Base-by-base conservation (phyloP, 2,888 invertebrate species). In the Eupithecia dodoneata region DNA sequence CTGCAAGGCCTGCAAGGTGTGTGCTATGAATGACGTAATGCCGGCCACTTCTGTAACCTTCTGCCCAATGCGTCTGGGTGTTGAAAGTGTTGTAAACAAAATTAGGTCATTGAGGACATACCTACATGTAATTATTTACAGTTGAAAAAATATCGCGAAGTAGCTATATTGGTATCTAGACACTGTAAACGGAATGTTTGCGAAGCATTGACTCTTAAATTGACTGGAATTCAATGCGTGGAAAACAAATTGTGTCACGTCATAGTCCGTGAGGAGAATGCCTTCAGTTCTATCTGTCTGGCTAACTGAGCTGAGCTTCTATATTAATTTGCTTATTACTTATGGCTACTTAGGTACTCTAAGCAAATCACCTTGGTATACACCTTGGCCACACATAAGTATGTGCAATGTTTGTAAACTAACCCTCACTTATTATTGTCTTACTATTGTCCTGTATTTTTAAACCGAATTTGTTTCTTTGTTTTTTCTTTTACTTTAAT, bases 81-180 rank as follows among this genome's bases (percentile, higher is more conserved):
- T 30, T 30, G 30, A 30, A 0, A 3, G 55, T 55, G n/a, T 55
- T 7, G 7, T 55, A 9, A n/a, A 55, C 59, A 55, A 72, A 67
- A 74, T 52, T 18, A 69, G 67, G 71, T 73, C 49, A 71, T 73
- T 67, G 67, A 73, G 66, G 41, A 70, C 59, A 15, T 75, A 52
- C 44, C 44, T 44, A 44, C 7, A 44, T 18, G 42, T 76, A 73
- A 18, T 47, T 70, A 47, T 30, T 13, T 30, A 41, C 13, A 18
- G 18, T 59, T 18, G 18, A 59, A 59, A 55, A 59, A 47, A 30
- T 30, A n/a, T 59, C n/a, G 0, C 15, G 1, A 15, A 52, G 3
- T 15, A 52, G 13, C 13, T 52, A 52, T 15, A 4, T 49, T 5
- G n/a, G 52, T 55, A 55, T 15, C 52, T 52, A 55, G n/a, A 30